Base-by-base conservation (phyloP, 2,797 vertebrate species). In the Bovichtus variegatus region DNA sequence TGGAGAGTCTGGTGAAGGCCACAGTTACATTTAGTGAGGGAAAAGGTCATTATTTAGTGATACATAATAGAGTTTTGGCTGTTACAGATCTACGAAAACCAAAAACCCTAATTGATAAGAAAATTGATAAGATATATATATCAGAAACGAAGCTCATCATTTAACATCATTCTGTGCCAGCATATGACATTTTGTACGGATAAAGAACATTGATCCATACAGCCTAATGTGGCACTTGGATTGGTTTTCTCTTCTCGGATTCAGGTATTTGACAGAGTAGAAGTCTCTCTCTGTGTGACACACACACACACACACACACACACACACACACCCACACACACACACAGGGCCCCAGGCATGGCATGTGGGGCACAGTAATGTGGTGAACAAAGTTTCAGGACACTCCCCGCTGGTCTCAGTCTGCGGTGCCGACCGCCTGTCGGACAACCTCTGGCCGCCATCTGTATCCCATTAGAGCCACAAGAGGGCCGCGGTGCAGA, bases 401-500 rank as follows among this genome's bases (percentile, higher is more conserved):
- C 80, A 82, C 83, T 89, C 90, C 91, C 87, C 49, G 85, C 91
- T 82, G 87, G 70, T 85, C 77, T 67, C 74, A 68, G 90, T 85
- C 89, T 89, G 87, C 69, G 57, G 79, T 78, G 86, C 81, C 74
- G 89, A 86, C 91, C 86, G 85, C 91, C 78, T 78, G 83, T 80
- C 79, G 81, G 76, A 86, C 86, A 80, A 91, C 84, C 85, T 67
- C 87, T 89, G 90, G 78, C 82, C 73, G 0, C 86, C 92, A 94
- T 94, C 93, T 95, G 94, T 23, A 82, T 89, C 87, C 85, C 83
- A 93, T 95, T 94, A 95, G 74, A 83, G 80, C 78, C 82, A 72
- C 89, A 57, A 89, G 83, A 86, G 88, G 83, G 71, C 83, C 44
- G 29, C 3, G 58, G 67, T 75, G 86, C 82, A 82, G 75, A 72